Base-by-base conservation (phyloP, 2,113 vertebrate genomes). In the Ceuthmochares aereus region DNA sequence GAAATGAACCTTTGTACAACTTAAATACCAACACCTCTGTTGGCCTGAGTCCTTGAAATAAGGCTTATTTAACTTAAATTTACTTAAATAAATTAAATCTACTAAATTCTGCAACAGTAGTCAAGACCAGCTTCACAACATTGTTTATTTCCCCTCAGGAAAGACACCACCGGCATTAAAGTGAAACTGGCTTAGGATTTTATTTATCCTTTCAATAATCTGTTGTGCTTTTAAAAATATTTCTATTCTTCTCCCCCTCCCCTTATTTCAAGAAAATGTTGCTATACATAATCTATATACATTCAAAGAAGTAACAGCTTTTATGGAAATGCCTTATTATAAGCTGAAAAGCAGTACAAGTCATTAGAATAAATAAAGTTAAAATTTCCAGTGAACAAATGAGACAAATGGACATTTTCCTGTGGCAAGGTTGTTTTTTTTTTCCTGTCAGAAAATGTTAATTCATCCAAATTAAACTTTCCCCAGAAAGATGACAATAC, bases 231-330 rank as follows among this genome's bases (percentile, higher is more conserved):
- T 88, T 83, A 27, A 23, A 14, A 52, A 52, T 52, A 52, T 52
- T 52, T 52, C 51, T 52, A 20, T 2, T 1, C 37, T 47, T 68
- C 21, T 69, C 21, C 1, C 26, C 60, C 47, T 22, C 2, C 22
- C 60, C 47, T 70, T 62, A 62, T 79, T 88, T 90, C 30, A 45
- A 73, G 47, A 84, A 89, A 73, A 59, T 56, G 27, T 60, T 89
- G 43, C 49, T 87, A 66, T 55, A 84, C 49, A 34, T 86, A 74
- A 77, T 45, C 72, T 74, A 69, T 43, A 86, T 52, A 66, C 64
- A 94, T 56, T 81, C 63, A 89, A 73, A 75, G 49, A 83, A 91
- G 34, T 66, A 94, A 74, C 66, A 83, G 58, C 73, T 69, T 86
- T 59, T 64, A 62, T 74, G 37, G 40, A 91, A 81, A 63, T 81